Percentiles rank a stretch among this genome's conserved stretches.
phyloP scores from a whole-genome alignment of 2,888 invertebrate species.

The Lysandra coridon region DNA sequence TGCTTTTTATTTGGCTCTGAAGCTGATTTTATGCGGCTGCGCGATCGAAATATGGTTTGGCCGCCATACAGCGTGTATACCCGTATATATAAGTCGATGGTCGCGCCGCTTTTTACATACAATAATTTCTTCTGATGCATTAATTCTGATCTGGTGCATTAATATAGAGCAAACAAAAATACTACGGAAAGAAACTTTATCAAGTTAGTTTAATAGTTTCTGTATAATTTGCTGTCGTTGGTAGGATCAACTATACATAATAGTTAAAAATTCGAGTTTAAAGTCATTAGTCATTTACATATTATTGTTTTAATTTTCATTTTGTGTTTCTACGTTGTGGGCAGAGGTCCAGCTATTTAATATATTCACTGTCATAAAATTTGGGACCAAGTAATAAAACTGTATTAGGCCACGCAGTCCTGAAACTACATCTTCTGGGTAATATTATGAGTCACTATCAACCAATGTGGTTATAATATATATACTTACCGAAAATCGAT shows the following conservation, averaged over 20 bases:
- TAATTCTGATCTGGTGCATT: not conserved
- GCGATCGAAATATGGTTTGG: no score
- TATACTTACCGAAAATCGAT: not conserved
- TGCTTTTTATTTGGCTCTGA: not conserved
- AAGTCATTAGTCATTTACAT: no score
- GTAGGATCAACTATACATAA: no score
- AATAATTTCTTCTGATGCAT: no score
- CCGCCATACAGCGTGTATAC: no score
- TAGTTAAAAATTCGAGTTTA: no score
- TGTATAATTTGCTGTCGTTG: no score
- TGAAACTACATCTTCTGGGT: not conserved
- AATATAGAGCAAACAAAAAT: not conserved
- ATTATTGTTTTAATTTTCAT: no score
- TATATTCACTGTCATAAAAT: constrained; percentile 5
- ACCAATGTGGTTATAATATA: not conserved
- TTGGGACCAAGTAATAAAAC: constrained; percentile 4
- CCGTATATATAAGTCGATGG: no score
- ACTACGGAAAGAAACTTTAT: not conserved
- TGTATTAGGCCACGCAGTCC: not conserved
- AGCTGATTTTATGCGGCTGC: no score
- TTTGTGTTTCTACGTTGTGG: not conserved
- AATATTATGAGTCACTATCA: not conserved
- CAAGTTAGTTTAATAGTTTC: not conserved
- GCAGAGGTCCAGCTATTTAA: not conserved
- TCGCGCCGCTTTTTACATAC: no score